These are phyloP conservation scores for Xiphorhynchus erythropygius DNA, from an alignment of 2,797 vertebrate species.

Conservation along the genomic window DNA sequence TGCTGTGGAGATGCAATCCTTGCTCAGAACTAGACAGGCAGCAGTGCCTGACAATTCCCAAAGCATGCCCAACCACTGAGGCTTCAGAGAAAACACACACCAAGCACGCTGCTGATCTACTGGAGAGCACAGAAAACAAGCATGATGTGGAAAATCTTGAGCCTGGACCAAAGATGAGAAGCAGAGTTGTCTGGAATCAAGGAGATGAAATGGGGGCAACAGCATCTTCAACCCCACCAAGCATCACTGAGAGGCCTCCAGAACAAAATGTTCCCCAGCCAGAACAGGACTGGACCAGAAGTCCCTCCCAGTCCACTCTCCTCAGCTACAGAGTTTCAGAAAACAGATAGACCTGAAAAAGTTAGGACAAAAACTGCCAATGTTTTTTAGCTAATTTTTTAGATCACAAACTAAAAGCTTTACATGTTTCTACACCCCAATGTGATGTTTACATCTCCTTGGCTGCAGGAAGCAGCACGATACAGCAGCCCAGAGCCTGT, in stretches of 20 bases:
- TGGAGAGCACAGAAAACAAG: neutral
- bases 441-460: neutral
- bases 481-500: neutral
- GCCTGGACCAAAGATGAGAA: neutral
- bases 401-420: neutral
- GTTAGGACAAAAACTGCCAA: neutral
- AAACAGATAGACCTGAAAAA: neutral
- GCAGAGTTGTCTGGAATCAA: neutral
- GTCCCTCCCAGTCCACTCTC: neutral
- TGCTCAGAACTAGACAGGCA: neutral
- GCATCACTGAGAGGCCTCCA: neutral
- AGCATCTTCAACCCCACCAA: neutral
- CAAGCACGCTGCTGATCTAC: neutral
- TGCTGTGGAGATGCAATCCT: neutral
- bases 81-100: neutral
- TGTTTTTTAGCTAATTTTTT: neutral
- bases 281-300: neutral
- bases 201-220: neutral
- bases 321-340: neutral
- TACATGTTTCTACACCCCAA: neutral
- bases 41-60: neutral
- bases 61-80: neutral
- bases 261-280: neutral
- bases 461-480: neutral
- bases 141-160: rapidly evolving